phyloP scores from a whole-genome alignment of 2,888 invertebrate species.

The Anodontia alba region DNA sequence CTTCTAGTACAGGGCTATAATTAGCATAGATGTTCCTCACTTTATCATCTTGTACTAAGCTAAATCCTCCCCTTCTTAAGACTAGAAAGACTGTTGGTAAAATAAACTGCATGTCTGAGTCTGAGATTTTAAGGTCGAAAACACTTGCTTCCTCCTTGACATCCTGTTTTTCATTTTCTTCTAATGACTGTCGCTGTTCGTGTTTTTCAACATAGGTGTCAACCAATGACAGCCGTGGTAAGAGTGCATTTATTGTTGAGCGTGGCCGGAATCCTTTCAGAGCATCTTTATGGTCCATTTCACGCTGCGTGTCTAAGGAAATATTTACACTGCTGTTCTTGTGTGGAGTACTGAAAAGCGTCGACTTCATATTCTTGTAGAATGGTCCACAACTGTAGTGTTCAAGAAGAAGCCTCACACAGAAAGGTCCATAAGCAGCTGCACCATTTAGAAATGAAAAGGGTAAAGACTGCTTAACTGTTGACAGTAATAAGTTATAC shows the following conservation, averaged over 20 bases:
- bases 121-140: not conserved
- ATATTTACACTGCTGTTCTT: slow-evolving; percentile 39
- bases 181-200: not conserved
- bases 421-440: slow-evolving; percentile 47
- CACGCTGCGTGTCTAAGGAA: slow-evolving; percentile 46
- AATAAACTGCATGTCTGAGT: not conserved
- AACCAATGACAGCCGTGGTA: slow-evolving; percentile 41
- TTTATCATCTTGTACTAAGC: not conserved
- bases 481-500: not conserved
- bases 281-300: slow-evolving; percentile 53
- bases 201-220: slow-evolving; percentile 31
- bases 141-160: not conserved
- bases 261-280: slow-evolving; percentile 49
- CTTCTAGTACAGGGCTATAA: not conserved
- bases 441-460: slow-evolving; percentile 49
- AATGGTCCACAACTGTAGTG: slow-evolving; percentile 38
- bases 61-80: not conserved
- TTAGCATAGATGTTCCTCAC: slow-evolving; percentile 25
- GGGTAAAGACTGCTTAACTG: slow-evolving; percentile 1
- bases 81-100: not conserved
- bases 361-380: slow-evolving; percentile 34
- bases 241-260: slow-evolving; percentile 36
- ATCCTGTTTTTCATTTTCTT: not conserved
- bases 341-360: slow-evolving; percentile 42
- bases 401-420: slow-evolving; percentile 30